A percentile compares a stretch with the other conserved stretches of the same genome.
phyloP scores from a whole-genome alignment of 2,797 vertebrate genomes.

The Oreortyx pictus region DNA sequence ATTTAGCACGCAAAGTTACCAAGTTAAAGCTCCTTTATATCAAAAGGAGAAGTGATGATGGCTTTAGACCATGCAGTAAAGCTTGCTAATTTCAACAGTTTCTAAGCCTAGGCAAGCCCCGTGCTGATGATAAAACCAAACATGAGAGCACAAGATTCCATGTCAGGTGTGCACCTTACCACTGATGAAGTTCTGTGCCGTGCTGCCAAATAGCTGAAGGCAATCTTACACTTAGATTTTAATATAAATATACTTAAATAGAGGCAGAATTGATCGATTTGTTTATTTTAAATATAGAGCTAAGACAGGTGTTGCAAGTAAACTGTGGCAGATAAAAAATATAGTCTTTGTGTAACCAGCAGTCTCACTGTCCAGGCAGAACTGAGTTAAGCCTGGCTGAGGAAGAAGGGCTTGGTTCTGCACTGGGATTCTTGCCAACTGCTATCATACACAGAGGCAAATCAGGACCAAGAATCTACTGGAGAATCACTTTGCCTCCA shows the following conservation, averaged over 20 bases:
- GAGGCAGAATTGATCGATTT: neutral
- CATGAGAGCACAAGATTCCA: neutral
- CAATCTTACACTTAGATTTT: neutral
- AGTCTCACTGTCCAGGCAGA: neutral
- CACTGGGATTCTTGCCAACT: neutral
- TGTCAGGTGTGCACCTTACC: too few species aligned
- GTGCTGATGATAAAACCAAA: neutral
- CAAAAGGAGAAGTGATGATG: neutral
- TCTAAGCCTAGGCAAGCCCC: neutral
- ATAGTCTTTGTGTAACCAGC: accelerated
- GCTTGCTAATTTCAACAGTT: too few species aligned
- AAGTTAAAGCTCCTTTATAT: neutral
- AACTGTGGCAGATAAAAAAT: neutral
- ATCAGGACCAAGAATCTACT: neutral
- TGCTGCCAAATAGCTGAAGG: neutral
- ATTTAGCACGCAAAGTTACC: neutral
- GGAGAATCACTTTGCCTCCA: neutral
- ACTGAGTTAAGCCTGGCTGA: neutral
- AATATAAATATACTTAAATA: neutral
- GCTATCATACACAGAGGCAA: neutral
- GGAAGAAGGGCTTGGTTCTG: neutral
- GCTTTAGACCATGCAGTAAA: too few species aligned
- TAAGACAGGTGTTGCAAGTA: neutral
- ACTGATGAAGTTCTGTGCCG: neutral
- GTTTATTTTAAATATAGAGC: neutral